Conservation (phyloP, 23 tunicate species). For the Phallusia fumigata region DNA sequence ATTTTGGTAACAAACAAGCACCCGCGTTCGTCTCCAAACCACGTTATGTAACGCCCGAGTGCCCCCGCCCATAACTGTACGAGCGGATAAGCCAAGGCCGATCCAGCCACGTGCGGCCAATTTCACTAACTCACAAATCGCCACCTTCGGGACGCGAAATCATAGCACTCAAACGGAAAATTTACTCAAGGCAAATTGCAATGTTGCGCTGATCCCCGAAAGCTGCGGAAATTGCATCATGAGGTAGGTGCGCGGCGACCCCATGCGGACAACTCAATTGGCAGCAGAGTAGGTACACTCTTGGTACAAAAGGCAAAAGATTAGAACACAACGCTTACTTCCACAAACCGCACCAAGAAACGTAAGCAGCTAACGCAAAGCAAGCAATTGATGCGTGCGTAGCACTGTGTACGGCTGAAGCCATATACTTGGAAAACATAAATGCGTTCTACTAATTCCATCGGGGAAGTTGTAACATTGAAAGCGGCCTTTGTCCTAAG, state of each 20-base stretch:
- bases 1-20: slow-evolving; percentile 10
- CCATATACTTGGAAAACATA: no score
- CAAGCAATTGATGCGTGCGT: no score
- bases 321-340: no score
- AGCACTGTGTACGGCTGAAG: no score
- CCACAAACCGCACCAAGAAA: no score
- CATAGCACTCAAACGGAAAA: neutral
- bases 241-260: neutral
- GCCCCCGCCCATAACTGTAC: neutral
- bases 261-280: neutral
- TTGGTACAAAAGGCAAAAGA: no score
- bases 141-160: neutral
- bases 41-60: neutral
- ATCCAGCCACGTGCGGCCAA: slow-evolving; percentile 9
- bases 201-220: neutral
- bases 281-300: no score
- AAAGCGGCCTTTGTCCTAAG: no score
- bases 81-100: neutral
- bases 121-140: slow-evolving; percentile 12
- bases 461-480: no score
- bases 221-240: neutral
- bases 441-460: no score
- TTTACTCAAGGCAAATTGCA: slow-evolving; percentile 9
- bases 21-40: neutral
- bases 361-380: no score